Conservation (phyloP, 2,113 vertebrate genomes). For the Leucopsar rothschildi region DNA sequence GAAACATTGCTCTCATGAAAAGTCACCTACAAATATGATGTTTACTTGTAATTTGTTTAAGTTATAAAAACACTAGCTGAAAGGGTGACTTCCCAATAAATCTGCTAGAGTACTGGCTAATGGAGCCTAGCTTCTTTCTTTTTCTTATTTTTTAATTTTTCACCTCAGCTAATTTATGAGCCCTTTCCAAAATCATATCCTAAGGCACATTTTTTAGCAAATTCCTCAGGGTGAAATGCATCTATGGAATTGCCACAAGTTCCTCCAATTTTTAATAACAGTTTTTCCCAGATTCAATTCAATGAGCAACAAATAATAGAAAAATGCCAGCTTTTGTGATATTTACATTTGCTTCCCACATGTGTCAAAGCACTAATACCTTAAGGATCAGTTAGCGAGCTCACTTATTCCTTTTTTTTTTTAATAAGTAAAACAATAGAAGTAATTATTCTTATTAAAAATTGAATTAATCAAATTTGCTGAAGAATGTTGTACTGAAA, state of each 20-base stretch:
- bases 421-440: not conserved
- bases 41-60: constrained; percentile 62
- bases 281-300: not conserved
- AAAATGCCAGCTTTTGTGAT: constrained; percentile 1
- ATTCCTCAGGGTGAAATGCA: not conserved
- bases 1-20: constrained; percentile 17
- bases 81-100: constrained; percentile 54
- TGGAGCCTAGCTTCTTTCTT: constrained; percentile 10
- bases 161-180: constrained; percentile 22
- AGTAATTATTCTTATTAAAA: not conserved
- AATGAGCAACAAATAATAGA: not conserved
- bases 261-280: not conserved
- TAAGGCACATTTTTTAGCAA: not conserved
- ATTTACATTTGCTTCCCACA: not conserved
- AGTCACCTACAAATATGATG: constrained; percentile 44
- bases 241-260: not conserved
- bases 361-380: not conserved
- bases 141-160: constrained; percentile 18
- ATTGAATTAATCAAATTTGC: not conserved
- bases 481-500: not conserved
- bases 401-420: not conserved
- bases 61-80: constrained; percentile 45
- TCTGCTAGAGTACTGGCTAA: constrained; percentile 32
- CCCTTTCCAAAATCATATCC: not conserved
- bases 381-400: not conserved